phyloP scores from a whole-genome alignment of 1,140 invertebrate genomes.

The Papilio polyxenes region DNA sequence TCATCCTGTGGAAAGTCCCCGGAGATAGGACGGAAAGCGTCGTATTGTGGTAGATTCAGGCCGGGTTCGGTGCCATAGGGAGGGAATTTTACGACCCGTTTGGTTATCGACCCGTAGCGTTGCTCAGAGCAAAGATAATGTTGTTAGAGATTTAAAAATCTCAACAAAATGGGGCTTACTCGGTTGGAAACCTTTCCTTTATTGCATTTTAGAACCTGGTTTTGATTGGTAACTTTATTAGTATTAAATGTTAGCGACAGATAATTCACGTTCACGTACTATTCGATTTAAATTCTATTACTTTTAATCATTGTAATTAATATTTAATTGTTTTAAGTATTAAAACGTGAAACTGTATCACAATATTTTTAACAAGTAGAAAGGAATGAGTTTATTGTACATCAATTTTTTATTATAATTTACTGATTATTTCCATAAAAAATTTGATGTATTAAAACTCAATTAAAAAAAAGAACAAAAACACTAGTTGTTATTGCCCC shows the following conservation, averaged over 20 bases:
- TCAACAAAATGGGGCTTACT: constrained; percentile 79
- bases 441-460: no score
- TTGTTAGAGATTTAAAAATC: constrained; percentile 51
- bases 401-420: no score
- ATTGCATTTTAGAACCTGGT: neutral
- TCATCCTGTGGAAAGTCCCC: constrained; percentile 78
- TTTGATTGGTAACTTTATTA: neutral
- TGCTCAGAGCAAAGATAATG: constrained; percentile 78
- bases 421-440: no score
- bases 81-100: constrained; percentile 56
- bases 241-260: neutral
- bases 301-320: neutral
- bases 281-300: no score
- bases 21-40: constrained; percentile 76
- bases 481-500: neutral
- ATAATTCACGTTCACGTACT: neutral
- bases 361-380: no score
- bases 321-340: neutral
- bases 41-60: constrained; percentile 59
- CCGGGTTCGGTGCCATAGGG: constrained; percentile 66
- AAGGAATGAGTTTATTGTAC: no score
- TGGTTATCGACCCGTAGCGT: constrained; percentile 58
- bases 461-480: constrained; percentile 9
- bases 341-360: neutral
- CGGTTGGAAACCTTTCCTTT: constrained; percentile 65